Conservation (phyloP, 2,113 vertebrate species). For the Garra rufa region DNA sequence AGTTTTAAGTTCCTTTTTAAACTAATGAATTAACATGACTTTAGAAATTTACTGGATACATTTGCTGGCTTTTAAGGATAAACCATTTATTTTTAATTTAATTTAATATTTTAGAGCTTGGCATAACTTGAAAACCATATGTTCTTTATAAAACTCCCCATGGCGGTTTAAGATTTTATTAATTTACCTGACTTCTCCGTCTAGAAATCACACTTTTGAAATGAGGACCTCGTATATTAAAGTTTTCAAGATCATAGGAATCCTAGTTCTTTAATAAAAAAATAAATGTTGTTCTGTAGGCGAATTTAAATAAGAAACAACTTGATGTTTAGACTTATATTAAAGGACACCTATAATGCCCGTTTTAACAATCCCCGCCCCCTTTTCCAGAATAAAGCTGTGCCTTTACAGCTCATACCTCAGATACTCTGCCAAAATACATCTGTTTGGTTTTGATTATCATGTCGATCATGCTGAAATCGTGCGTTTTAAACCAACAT, state of each 20-base stretch:
- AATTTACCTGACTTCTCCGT: background rate
- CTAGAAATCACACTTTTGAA: background rate
- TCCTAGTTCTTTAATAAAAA: background rate
- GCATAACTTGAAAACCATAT: background rate
- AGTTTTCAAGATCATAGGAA: background rate
- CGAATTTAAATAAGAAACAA: background rate
- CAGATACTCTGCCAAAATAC: too few relatives aligned
- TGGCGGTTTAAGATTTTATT: background rate
- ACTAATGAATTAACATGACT: too few relatives aligned
- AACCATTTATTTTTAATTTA: background rate
- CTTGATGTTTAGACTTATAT: background rate
- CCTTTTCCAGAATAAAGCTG: too few relatives aligned
- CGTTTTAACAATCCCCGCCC: too few relatives aligned
- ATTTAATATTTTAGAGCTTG: background rate
- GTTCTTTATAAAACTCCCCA: background rate
- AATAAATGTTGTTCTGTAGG: background rate
- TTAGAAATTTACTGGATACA: too few relatives aligned
- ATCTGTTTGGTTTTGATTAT: too few relatives aligned
- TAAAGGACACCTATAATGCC: background rate
- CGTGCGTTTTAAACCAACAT: too few relatives aligned
- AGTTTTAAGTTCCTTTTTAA: background rate
- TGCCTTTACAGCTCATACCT: too few relatives aligned
- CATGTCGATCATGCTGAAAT: too few relatives aligned
- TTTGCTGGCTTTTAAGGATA: too few relatives aligned
- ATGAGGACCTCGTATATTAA: background rate